phyloP scores from a whole-genome alignment of 2,113 vertebrate genomes.

The Phyllostomus hastatus region DNA sequence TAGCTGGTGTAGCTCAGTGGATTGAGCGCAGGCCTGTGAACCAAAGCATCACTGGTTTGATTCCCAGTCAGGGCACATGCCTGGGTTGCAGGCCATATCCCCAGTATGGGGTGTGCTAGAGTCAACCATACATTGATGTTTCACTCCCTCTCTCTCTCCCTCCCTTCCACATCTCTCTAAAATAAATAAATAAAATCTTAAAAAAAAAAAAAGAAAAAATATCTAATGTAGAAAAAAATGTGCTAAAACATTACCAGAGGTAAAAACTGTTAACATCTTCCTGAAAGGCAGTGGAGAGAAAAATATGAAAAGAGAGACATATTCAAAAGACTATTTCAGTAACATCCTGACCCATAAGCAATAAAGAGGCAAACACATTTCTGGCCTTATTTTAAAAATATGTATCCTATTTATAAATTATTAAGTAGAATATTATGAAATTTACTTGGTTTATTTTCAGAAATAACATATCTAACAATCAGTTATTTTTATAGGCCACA shows the following conservation, averaged over 20 bases:
- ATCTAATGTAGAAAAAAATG: not conserved
- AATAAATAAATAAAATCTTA: too few species aligned
- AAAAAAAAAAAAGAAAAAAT: not conserved
- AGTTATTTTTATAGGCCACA: conserved; percentile 36
- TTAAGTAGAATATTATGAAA: conserved; percentile 22
- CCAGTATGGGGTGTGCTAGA: too few species aligned
- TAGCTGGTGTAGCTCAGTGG: too few species aligned
- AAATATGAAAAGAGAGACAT: not conserved
- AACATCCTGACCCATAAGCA: not conserved
- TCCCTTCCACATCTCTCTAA: too few species aligned
- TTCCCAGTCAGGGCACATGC: too few species aligned
- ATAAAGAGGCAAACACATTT: conserved; percentile 13
- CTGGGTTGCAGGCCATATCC: too few species aligned
- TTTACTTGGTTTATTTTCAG: conserved; percentile 10
- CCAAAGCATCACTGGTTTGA: too few species aligned
- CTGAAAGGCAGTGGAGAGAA: conserved; percentile 24
- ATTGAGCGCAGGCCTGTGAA: too few species aligned
- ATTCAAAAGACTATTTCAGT: conserved; percentile 22
- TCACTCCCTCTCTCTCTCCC: too few species aligned
- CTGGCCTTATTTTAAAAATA: conserved; percentile 32
- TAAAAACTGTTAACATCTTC: conserved; percentile 50
- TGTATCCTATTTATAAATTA: conserved; percentile 26
- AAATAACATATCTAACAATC: conserved; percentile 36
- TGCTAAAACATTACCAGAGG: not conserved
- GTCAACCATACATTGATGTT: too few species aligned